Conservation (phyloP, 2,797 vertebrate genomes). For the Silurus lanzhouensis region DNA sequence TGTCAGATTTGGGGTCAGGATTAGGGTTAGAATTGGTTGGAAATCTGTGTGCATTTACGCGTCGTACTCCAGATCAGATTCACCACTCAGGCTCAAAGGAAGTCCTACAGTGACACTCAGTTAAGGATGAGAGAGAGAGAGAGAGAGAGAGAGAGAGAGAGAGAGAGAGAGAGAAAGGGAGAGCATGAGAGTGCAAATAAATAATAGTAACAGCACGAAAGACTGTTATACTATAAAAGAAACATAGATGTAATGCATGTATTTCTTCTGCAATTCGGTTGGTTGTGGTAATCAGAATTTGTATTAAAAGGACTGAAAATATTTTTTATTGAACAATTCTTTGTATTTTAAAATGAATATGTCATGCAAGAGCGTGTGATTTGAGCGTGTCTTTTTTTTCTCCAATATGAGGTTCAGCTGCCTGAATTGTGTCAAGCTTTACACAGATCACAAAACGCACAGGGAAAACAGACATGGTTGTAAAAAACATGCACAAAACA, state of each 20-base stretch:
- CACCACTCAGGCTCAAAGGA: background rate
- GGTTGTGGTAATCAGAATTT: background rate
- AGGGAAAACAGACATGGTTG: too few species aligned
- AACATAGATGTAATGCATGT: background rate
- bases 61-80: background rate
- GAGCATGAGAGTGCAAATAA: background rate
- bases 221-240: background rate
- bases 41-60: background rate
- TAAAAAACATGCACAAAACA: background rate
- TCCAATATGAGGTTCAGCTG: background rate
- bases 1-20: background rate
- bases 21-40: background rate
- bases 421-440: background rate
- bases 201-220: background rate
- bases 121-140: background rate
- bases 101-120: background rate
- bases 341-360: background rate
- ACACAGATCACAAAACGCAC: background rate
- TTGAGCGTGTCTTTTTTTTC: background rate
- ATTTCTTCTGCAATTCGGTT: background rate
- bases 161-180: background rate
- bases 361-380: background rate
- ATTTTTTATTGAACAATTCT: background rate
- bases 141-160: background rate
- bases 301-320: background rate